Conservation (phyloP, 2,888 invertebrate genomes). For the Erebia palarica region DNA sequence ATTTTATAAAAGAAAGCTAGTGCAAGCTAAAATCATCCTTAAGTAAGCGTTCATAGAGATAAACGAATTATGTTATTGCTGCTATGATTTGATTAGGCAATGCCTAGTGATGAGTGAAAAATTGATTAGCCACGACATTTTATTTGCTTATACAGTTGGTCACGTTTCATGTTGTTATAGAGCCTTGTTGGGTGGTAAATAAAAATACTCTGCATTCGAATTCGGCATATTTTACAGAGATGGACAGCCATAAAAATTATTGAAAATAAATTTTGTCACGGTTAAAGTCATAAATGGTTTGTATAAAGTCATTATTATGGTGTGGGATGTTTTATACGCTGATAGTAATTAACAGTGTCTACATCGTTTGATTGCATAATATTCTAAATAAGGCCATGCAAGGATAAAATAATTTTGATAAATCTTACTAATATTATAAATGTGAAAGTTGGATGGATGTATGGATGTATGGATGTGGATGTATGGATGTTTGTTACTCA, state of each 20-base stretch:
- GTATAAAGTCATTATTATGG: slow-evolving; percentile 12
- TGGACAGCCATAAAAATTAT: slow-evolving; percentile 23
- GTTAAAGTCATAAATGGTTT: neutral
- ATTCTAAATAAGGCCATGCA: neutral
- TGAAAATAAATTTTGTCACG: slow-evolving; percentile 8
- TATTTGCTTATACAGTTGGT: slow-evolving; percentile 18
- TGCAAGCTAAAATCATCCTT: neutral
- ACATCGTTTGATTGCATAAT: slow-evolving; percentile 2
- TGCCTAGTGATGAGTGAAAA: slow-evolving; percentile 55
- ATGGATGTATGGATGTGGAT: too few relatives aligned
- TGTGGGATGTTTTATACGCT: slow-evolving; percentile 12
- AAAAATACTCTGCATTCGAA: slow-evolving; percentile 10
- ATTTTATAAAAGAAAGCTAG: neutral
- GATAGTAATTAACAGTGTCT: neutral
- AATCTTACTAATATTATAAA: too few relatives aligned
- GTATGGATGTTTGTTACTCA: too few relatives aligned
- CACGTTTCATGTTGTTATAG: slow-evolving; percentile 30
- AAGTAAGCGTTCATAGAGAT: neutral
- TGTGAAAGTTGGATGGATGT: too few relatives aligned
- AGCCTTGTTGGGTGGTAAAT: slow-evolving; percentile 30
- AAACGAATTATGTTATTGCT: neutral
- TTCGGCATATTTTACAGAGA: slow-evolving; percentile 2
- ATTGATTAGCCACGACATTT: slow-evolving; percentile 58
- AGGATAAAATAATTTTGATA: too few relatives aligned
- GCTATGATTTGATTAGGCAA: slow-evolving; percentile 29